Evolutionary conservation across 2,113 vertebrate genomes (phyloP).

Genomic region (Trochalopteron elliotii): DNA sequence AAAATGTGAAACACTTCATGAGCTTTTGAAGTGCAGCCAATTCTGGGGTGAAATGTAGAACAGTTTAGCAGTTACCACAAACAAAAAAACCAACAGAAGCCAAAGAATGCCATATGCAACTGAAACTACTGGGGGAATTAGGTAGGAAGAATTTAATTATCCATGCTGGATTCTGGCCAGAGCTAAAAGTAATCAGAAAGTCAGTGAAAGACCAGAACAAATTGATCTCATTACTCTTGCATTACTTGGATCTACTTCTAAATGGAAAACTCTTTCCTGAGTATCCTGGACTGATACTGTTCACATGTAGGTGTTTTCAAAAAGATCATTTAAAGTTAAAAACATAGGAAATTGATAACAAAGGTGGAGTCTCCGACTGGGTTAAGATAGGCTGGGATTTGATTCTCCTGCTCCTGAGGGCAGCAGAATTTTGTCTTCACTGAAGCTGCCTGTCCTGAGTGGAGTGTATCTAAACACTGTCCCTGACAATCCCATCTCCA

Average conservation of each 20-base stretch:
- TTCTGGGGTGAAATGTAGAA: background rate
- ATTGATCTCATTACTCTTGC: background rate
- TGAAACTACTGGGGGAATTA: slow-evolving; percentile 10
- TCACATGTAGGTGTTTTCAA: background rate
- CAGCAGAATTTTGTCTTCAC: background rate
- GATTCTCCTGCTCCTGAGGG: background rate
- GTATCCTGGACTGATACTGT: background rate
- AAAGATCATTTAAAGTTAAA: background rate
- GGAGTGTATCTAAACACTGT: background rate
- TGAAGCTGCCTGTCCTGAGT: background rate
- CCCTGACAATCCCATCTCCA: background rate
- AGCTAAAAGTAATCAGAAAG: slow-evolving; percentile 28
- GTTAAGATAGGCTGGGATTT: background rate
- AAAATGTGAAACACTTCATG: background rate
- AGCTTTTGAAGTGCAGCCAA: slow-evolving; percentile 12
- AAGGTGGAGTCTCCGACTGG: background rate
- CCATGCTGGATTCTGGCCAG: slow-evolving; percentile 5
- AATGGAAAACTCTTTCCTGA: background rate
- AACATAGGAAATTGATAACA: background rate
- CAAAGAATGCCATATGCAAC: slow-evolving; percentile 18
- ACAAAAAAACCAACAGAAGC: background rate
- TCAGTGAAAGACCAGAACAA: slow-evolving; percentile 14
- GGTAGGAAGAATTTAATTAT: slow-evolving; percentile 32
- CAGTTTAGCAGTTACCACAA: background rate
- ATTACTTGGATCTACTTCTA: background rate